Percentiles rank a stretch among this genome's conserved stretches.
These are phyloP conservation scores for Nymphicus hollandicus DNA, from an alignment of 2,113 vertebrate genomes.

Conservation along the genomic window DNA sequence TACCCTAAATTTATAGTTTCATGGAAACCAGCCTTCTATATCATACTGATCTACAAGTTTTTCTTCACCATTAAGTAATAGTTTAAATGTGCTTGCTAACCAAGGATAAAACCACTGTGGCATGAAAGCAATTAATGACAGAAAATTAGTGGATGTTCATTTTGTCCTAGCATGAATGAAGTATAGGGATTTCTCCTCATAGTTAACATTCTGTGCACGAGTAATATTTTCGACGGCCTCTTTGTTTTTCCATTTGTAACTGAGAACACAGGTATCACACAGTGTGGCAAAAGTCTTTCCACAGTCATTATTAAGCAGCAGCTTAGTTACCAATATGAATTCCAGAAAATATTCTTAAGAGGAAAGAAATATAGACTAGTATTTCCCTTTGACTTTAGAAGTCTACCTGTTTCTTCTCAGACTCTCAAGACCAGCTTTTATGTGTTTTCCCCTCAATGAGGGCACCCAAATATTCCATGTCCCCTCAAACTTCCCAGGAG, in stretches of 20 bases:
- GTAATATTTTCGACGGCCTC: not conserved
- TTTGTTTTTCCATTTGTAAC: not conserved
- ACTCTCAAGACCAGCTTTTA: not conserved
- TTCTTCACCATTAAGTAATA: not conserved
- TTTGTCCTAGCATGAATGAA: not conserved
- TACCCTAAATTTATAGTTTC: not conserved
- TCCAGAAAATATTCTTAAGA: not conserved
- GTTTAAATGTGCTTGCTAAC: not conserved
- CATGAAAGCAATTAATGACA: not conserved
- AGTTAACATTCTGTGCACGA: not conserved
- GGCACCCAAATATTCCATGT: not conserved
- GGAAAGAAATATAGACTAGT: not conserved
- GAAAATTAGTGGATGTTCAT: not conserved
- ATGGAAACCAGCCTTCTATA: not conserved
- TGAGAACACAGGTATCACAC: not conserved
- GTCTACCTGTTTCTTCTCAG: not conserved
- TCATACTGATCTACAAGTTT: not conserved
- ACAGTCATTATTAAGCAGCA: not conserved
- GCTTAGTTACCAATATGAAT: not conserved
- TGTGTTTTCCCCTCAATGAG: not conserved
- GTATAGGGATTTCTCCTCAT: not conserved
- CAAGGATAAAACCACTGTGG: not conserved
- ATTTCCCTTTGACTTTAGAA: not conserved
- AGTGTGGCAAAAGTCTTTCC: not conserved
- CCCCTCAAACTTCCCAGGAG: not conserved